phyloP scores from a whole-genome alignment of 2,888 invertebrate species.

The Tetragonula carbonaria region DNA sequence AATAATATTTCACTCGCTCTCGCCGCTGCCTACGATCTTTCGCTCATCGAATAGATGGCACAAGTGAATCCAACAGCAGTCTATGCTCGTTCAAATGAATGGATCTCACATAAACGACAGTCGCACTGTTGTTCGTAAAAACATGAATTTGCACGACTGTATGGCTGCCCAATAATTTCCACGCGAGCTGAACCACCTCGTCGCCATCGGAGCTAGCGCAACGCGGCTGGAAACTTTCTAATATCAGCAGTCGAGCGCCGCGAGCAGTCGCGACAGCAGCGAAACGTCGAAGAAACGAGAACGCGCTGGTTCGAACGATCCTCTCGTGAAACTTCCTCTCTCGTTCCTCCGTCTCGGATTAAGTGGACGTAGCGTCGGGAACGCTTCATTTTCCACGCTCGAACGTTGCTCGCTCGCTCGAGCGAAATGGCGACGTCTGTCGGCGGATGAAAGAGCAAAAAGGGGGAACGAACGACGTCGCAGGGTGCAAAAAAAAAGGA shows the following conservation, averaged over 20 bases:
- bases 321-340: slow-evolving; percentile 44
- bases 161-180: no score
- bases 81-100: no score
- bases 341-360: slow-evolving; percentile 22
- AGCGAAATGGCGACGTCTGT: not conserved
- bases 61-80: no score
- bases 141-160: no score
- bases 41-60: no score
- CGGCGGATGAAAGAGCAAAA: not conserved
- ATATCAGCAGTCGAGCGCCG: slow-evolving; percentile 31
- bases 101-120: no score
- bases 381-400: no score
- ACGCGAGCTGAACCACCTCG: no score
- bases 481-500: not conserved
- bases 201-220: slow-evolving; percentile 19
- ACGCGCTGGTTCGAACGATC: slow-evolving; percentile 5
- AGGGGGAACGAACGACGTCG: not conserved
- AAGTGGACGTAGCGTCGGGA: slow-evolving; percentile 37
- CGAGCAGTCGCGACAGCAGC: not conserved
- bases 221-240: slow-evolving; percentile 50
- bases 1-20: no score
- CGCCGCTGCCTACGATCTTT: no score
- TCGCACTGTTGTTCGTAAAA: no score
- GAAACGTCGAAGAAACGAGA: slow-evolving; percentile 14
- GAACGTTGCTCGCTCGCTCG: not conserved